Evolutionary conservation across 2,888 invertebrate genomes (phyloP).

Genomic region (Parelbella ahira): DNA sequence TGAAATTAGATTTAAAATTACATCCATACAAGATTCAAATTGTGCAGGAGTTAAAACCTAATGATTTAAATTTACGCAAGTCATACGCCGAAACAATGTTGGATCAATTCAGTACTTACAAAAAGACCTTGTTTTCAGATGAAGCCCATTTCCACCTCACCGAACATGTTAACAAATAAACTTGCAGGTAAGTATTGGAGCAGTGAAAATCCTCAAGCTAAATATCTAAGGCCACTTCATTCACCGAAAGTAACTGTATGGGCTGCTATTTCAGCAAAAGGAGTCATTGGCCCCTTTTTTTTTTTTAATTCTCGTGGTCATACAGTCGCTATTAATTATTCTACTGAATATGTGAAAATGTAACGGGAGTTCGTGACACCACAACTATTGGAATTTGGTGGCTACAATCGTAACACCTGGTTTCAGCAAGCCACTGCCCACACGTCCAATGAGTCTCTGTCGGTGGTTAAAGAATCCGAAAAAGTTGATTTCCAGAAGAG

Average conservation of each 20-base stretch:
- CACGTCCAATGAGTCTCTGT: slow-evolving; percentile 3
- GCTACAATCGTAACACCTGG: slow-evolving; percentile 25
- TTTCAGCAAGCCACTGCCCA: slow-evolving; percentile 27
- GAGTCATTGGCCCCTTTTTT: slow-evolving; percentile 31
- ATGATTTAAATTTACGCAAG: slow-evolving; percentile 27
- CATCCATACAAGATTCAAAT: slow-evolving; percentile 30
- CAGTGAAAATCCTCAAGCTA: slow-evolving; percentile 22
- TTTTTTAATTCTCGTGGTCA: slow-evolving; percentile 24
- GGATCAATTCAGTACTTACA: slow-evolving; percentile 27
- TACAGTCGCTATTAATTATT: slow-evolving; percentile 27
- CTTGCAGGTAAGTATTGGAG: slow-evolving; percentile 28
- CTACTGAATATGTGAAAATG: slow-evolving; percentile 24
- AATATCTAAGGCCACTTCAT: slow-evolving; percentile 27
- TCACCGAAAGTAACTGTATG: slow-evolving; percentile 28
- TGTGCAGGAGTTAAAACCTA: slow-evolving; percentile 27
- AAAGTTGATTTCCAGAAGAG: slow-evolving; percentile 52
- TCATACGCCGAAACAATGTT: slow-evolving; percentile 30
- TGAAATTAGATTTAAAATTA: slow-evolving; percentile 27
- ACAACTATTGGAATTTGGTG: slow-evolving; percentile 22
- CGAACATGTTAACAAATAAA: slow-evolving; percentile 24
- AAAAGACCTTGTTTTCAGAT: slow-evolving; percentile 28
- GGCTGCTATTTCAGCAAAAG: slow-evolving; percentile 28
- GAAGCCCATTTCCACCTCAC: slow-evolving; percentile 26
- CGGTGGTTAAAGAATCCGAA: slow-evolving; percentile 51
- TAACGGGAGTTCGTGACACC: slow-evolving; percentile 23